Evolutionary conservation across 1,140 invertebrate species (phyloP).

Genomic region (Eubasilissa regina): DNA sequence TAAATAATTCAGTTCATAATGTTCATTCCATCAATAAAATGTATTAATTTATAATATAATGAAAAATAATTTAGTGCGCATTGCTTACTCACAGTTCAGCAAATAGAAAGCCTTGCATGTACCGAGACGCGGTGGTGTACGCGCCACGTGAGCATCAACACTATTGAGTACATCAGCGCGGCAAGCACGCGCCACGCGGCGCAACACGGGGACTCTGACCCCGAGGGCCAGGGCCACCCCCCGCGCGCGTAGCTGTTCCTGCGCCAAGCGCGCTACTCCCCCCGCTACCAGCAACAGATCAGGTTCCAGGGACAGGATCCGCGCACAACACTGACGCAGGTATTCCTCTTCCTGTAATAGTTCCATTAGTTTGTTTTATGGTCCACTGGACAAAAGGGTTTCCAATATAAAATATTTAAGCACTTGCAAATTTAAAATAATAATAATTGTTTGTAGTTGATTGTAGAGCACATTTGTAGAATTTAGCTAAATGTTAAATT

Average conservation of each 20-base stretch:
- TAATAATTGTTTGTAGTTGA: too few relatives aligned
- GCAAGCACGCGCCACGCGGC: constrained; percentile 86
- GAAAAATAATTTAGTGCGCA: too few relatives aligned
- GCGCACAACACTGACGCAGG: constrained; percentile 88
- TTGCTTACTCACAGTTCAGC: constrained; percentile 71
- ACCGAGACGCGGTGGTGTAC: constrained; percentile 81
- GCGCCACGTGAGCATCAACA: constrained; percentile 89
- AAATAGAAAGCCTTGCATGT: constrained; percentile 91
- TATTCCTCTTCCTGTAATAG: constrained; percentile 87
- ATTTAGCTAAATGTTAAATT: too few relatives aligned
- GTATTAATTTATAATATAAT: too few relatives aligned
- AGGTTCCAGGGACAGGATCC: constrained; percentile 88
- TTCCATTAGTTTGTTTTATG: too few relatives aligned
- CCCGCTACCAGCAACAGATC: constrained; percentile 93
- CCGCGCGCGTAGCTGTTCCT: constrained; percentile 83
- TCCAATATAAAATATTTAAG: too few relatives aligned
- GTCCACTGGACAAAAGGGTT: too few relatives aligned
- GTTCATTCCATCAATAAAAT: too few relatives aligned
- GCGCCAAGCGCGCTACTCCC: constrained; percentile 90
- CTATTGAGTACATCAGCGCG: constrained; percentile 91
- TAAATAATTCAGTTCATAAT: too few relatives aligned
- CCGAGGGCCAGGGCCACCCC: constrained; percentile 91
- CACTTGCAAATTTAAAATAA: too few relatives aligned
- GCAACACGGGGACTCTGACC: constrained; percentile 89
- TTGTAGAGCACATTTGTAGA: too few relatives aligned